Evolutionary conservation across 1,140 invertebrate species (phyloP), one percentile per base, ranked within the genome.

Genomic region (Mesaphorura yosii): DNA sequence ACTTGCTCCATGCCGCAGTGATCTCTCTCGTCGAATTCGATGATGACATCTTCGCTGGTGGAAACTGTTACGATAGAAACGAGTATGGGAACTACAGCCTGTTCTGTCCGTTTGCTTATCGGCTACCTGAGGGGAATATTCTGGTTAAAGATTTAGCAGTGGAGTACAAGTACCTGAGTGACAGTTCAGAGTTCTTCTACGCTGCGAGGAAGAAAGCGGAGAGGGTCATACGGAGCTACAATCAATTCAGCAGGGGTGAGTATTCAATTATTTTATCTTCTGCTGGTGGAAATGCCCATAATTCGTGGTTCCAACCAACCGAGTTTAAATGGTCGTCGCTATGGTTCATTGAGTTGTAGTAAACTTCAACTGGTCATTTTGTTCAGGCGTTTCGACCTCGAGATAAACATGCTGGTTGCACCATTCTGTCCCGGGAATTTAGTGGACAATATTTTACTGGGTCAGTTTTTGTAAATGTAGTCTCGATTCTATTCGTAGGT

Each of bases 1-100:
- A 91, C 70, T 70, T 94, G 6, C 73, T 94, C 12, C 90, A 92
- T 66, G 84, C 88, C 0, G 82, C 80, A 41, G 85, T 96, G 1
- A 76, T 91, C 48, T 87, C 86, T 1, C 87, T 94, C 82, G 83
- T 94, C 0, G 89, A 93, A 68, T 88, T 92, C 58, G 88, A 94
- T 67, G 84, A 88, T 61, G 88, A 93, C 63, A 91, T 95, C 57
- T 96, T 94, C 67, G 90, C 87, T 0, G 89, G 86, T 12, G 84
- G 84, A 19, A 90, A 91, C 65, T 91, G 88, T 64, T 90, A 91
- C 70, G 86, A 91, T 64, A 78, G 84, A 62, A 73, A 81, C 52
- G 82, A 89, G 65, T 91, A 89, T 68, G 84, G 81, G 67, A 82
- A 81, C 60, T 88, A 81, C 53, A 79, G 79, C 70, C 70, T 91